These are phyloP conservation scores for Loriculus beryllinus DNA, from an alignment of 2,797 vertebrate species.

Conservation along the genomic window DNA sequence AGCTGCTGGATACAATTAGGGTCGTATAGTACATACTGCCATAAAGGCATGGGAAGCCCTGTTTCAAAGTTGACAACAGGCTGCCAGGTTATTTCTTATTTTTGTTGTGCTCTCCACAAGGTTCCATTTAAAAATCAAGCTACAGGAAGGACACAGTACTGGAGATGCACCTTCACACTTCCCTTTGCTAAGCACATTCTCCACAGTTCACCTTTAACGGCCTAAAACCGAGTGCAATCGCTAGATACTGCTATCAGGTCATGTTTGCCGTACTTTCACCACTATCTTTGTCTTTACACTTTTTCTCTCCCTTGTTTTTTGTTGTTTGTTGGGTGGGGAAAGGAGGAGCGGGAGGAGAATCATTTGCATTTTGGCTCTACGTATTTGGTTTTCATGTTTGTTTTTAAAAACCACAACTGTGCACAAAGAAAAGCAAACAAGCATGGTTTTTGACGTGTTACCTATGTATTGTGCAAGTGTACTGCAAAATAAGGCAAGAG, in stretches of 20 bases:
- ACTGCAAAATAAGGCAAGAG: slow-evolving; percentile 22
- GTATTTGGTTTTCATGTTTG: neutral
- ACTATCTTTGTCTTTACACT: neutral
- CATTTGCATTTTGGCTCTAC: neutral
- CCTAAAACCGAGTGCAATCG: neutral
- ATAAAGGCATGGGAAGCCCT: neutral
- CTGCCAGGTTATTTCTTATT: neutral
- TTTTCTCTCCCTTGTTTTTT: neutral
- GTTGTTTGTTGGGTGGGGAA: neutral
- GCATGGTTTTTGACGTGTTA: neutral
- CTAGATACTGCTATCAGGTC: neutral
- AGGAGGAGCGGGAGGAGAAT: neutral
- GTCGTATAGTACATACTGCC: neutral
- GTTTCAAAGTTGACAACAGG: neutral
- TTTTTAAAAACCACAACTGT: neutral
- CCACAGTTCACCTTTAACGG: neutral
- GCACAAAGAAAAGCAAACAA: slow-evolving; percentile 2
- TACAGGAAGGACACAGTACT: neutral
- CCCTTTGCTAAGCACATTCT: neutral
- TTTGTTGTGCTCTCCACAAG: neutral
- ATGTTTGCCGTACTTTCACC: neutral
- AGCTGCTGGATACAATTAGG: neutral
- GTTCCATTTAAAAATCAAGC: neutral
- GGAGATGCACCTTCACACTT: neutral
- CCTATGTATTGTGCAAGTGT: neutral